These are phyloP conservation scores for Dicyrtoma fusca DNA, from an alignment of 2,888 invertebrate species.

Conservation along the genomic window DNA sequence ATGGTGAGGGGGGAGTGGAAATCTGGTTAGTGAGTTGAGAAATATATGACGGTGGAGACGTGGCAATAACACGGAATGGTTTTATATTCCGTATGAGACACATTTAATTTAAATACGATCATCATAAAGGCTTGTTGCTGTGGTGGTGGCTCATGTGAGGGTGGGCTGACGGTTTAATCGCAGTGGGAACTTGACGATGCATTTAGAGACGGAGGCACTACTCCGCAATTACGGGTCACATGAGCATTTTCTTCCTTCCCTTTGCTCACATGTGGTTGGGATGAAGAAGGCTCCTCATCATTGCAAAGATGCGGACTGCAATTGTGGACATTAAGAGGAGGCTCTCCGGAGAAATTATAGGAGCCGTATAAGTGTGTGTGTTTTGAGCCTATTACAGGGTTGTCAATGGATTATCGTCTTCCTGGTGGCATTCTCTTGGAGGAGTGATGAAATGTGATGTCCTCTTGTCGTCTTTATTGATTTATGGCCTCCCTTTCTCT, in stretches of 20 bases:
- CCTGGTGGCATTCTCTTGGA: slow-evolving; percentile 5
- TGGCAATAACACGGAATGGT: slow-evolving; percentile 11
- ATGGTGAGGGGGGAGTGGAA: background rate
- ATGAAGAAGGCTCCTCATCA: background rate
- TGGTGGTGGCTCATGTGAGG: background rate
- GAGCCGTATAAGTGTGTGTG: background rate
- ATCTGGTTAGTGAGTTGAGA: background rate
- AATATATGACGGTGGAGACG: background rate
- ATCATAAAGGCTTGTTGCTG: slow-evolving; percentile 8
- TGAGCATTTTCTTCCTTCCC: background rate
- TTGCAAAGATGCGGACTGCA: background rate
- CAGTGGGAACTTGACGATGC: no score
- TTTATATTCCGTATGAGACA: slow-evolving; percentile 27
- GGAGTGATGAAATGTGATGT: slow-evolving; percentile 31
- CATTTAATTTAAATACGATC: slow-evolving; percentile 35
- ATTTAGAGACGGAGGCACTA: no score
- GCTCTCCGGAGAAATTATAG: background rate
- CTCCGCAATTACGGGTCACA: background rate
- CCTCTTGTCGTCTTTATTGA: slow-evolving; percentile 30
- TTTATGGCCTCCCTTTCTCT: slow-evolving; percentile 17
- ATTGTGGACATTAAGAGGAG: background rate
- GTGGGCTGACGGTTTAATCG: slow-evolving; percentile 5
- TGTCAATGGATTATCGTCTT: background rate
- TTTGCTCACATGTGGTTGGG: background rate
- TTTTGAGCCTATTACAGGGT: no score